Evolutionary conservation across 2,797 vertebrate species (phyloP), one percentile per base, ranked within the genome.

Genomic region (Bradypus variegatus): DNA sequence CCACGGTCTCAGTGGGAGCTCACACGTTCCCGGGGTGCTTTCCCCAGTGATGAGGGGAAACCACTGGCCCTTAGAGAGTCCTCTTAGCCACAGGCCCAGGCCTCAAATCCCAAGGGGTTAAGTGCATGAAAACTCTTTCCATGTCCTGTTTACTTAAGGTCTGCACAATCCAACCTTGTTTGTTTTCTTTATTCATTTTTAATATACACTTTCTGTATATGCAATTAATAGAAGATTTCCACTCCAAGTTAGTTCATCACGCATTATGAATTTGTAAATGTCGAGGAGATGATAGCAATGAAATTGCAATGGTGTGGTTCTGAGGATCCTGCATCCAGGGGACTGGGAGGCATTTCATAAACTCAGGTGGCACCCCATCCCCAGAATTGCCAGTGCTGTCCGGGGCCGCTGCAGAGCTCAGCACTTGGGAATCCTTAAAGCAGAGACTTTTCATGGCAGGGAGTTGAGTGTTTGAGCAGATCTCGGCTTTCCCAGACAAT

Each of bases 161-260:
- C 75, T 27, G 16, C 70, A 73, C 9, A 58, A 92, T 15, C 31
- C 75, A 41, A 65, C 12, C 65, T 25, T 23, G 67, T 45, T 45
- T 78, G n/a, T 55, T 78, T 48, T 75, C 31, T 64, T 31, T 76
- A 62, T 55, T 91, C 88, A 23, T 50, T 81, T 86, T 86, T 67
- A 58, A 88, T 18, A 25, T 45, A 69, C 50, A n/a, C 5, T 31
- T 38, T 25, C 29, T 53, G 48, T 55, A 70, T 38, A 38, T 60
- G 85, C 67, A 76, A 58, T 88, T 93, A 45, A 81, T 69, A 70
- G 86, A 81, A 91, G 62, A 73, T 55, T 38, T 29, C 79, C 45
- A 55, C 41, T 76, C 50, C 77, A 41, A 38, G 41, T 62, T 53
- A 62, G n/a, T 55, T 58, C 38, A 70, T 89, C 33, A 14, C 33